A percentile compares a stretch with the other conserved stretches of the same genome.
Conservation (phyloP, 1,140 invertebrate genomes). For the Marisa cornuarietis region DNA sequence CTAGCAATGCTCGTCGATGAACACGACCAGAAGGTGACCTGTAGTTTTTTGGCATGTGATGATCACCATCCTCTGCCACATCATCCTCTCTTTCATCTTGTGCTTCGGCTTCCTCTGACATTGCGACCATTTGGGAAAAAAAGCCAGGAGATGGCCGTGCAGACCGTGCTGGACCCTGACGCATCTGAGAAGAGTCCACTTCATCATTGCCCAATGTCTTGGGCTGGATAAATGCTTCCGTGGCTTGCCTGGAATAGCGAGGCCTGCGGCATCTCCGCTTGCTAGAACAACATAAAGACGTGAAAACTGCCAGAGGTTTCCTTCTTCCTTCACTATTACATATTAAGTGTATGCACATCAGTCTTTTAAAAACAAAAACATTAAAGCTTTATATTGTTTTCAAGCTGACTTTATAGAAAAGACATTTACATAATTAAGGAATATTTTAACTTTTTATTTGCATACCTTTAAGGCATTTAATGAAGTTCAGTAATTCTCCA, state of each 20-base stretch:
- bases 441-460: no score
- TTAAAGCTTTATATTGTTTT: no score
- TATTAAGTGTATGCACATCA: no score
- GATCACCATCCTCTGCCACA: neutral
- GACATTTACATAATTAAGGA: no score
- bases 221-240: constrained; percentile 40
- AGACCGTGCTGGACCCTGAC: constrained; percentile 9
- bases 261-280: constrained; percentile 41
- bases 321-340: no score
- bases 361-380: no score
- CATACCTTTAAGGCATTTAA: no score
- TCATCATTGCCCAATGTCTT: constrained; percentile 23
- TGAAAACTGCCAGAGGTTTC: no score
- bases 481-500: no score
- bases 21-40: no score
- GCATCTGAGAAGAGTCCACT: constrained; percentile 16
- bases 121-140: neutral
- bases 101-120: neutral
- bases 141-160: constrained; percentile 4
- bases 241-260: constrained; percentile 34
- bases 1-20: neutral
- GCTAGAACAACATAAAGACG: constrained; percentile 20
- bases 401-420: no score
- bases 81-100: constrained; percentile 11
- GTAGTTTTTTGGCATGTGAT: neutral